Conservation (phyloP, 2,113 vertebrate species). For the Osmerus eperlanus region DNA sequence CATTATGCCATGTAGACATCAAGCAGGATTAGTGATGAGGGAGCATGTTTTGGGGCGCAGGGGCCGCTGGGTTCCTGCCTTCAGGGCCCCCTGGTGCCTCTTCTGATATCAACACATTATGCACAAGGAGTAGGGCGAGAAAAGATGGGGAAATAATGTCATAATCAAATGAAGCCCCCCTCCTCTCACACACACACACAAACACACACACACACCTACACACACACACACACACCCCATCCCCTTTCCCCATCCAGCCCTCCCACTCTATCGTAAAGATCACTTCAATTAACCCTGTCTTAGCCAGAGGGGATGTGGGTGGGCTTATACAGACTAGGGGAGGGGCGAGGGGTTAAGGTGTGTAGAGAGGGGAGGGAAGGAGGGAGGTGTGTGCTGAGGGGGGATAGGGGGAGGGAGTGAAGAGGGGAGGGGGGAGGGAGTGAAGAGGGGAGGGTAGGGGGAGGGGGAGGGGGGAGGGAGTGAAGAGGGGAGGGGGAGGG, state of each 20-base stretch:
- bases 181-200: not conserved
- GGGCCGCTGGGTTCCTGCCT: slow-evolving; percentile 28
- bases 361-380: not conserved
- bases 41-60: slow-evolving; percentile 31
- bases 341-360: not conserved
- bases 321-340: slow-evolving; percentile 50
- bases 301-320: slow-evolving; percentile 35
- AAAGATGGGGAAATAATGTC: slow-evolving; percentile 49
- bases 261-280: slow-evolving; percentile 46
- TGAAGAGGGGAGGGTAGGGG: slow-evolving; percentile 9
- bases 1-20: slow-evolving; percentile 38
- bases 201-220: slow-evolving; percentile 17
- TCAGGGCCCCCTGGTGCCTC: slow-evolving; percentile 35
- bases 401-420: not conserved
- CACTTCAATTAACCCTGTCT: slow-evolving; percentile 69
- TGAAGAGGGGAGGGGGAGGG: slow-evolving; percentile 9
- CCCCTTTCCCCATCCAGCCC: slow-evolving; percentile 39
- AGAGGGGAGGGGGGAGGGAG: slow-evolving; percentile 1
- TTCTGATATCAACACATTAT: slow-evolving; percentile 58
- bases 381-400: not conserved
- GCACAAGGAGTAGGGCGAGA: slow-evolving; percentile 47
- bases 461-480: not conserved
- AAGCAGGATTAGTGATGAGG: slow-evolving; percentile 45
- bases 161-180: slow-evolving; percentile 46
- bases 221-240: slow-evolving; percentile 21